These are phyloP conservation scores for Pseudotriccus pelzelni DNA, from an alignment of 2,797 vertebrate species.

Conservation along the genomic window DNA sequence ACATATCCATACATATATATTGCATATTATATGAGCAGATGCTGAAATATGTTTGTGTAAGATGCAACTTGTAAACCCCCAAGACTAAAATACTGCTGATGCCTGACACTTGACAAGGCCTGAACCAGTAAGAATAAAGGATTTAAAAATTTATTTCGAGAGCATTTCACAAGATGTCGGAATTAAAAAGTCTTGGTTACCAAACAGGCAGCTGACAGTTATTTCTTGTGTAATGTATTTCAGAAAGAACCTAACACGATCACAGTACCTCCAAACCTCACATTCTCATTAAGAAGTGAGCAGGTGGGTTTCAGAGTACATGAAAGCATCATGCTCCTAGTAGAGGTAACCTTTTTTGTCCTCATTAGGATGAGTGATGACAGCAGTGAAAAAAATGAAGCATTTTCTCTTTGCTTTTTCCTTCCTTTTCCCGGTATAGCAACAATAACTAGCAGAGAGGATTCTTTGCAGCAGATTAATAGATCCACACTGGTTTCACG, in stretches of 20 bases:
- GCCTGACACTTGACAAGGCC: constrained; percentile 8
- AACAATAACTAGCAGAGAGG: constrained; percentile 61
- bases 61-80: constrained; percentile 7
- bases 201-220: constrained; percentile 58
- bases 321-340: constrained; percentile 62
- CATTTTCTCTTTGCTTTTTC: constrained; percentile 58
- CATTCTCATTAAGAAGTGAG: constrained; percentile 70
- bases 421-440: constrained; percentile 36
- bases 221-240: constrained; percentile 39
- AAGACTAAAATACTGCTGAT: neutral
- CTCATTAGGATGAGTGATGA: constrained; percentile 72
- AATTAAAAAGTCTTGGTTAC: constrained; percentile 28
- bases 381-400: constrained; percentile 61
- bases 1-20: neutral
- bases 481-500: constrained; percentile 2
- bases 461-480: constrained; percentile 41
- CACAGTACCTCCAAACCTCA: constrained; percentile 57
- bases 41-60: constrained; percentile 5
- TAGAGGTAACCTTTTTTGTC: constrained; percentile 71
- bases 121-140: constrained; percentile 11
- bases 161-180: constrained; percentile 1
- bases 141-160: constrained; percentile 32
- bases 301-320: constrained; percentile 68
- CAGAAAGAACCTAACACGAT: constrained; percentile 63
- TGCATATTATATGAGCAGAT: neutral